Base-by-base conservation (phyloP, 2,797 vertebrate genomes). In the Sebastes diaconus region DNA sequence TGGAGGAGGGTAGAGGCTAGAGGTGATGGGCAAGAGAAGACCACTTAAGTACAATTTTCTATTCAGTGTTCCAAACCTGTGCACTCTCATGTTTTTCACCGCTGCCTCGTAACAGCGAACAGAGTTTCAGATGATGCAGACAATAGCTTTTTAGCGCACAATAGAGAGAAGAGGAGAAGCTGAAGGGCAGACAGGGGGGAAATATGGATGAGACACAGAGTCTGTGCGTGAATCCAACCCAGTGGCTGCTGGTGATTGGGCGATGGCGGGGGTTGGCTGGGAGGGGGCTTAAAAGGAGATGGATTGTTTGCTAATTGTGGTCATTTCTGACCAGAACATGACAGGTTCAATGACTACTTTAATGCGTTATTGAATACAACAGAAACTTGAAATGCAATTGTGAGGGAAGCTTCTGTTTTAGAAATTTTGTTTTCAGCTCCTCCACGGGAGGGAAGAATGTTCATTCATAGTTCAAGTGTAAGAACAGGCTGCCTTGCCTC, bases 41-140 rank as follows among this genome's bases (percentile, higher is more conserved):
- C 97, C 97, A 98, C 97, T 99, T 97, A 97, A 98, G 97, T 97
- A 97, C 97, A 98, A 99, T 99, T 98, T 98, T 97, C 97, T 97
- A 98, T 99, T 99, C 97, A 99, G 95, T 81, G 93, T 95, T 96
- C 97, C 96, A 98, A 97, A 97, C 96, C 96, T 95, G 92, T 96
- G 96, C 93, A 95, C 96, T 97, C 96, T 91, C 75, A 87, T 96
- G 95, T 94, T 95, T 95, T 95, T 92, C 92, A 96, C 95, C 84
- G 94, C 95, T 84, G 94, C 95, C 96, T 97, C 95, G 94, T 96
- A 95, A 97, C 95, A 94, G 96, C 90, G 95, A 87, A 84, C 96
- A 95, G 96, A 96, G 96, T 96, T 95, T 95, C 95, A 95, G 95
- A 96, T 96, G 96, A 94, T 96, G 96, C 96, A 97, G 96, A 98